Conservation (phyloP, 1,140 invertebrate species). For the Drosophila aff. region DNA sequence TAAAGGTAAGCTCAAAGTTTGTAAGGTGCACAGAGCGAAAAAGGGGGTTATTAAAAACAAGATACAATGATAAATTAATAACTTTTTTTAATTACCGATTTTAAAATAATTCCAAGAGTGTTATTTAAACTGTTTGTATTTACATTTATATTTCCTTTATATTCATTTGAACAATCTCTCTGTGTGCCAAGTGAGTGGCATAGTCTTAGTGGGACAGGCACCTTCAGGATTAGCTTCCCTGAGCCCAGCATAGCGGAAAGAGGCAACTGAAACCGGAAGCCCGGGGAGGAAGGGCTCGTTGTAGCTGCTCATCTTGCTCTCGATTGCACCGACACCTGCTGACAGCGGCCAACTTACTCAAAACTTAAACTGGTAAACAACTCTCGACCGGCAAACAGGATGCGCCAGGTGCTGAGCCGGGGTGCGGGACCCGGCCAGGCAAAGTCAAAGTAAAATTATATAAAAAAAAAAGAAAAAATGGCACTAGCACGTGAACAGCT, state of each 20-base stretch:
- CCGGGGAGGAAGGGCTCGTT: background rate
- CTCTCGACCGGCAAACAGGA: conserved; percentile 17
- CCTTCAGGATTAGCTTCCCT: conserved; percentile 3
- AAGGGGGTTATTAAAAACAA: background rate
- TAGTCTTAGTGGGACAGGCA: background rate
- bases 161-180: background rate
- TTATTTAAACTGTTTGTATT: background rate
- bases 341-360: conserved; percentile 8
- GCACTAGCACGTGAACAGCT: conserved; percentile 26
- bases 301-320: conserved; percentile 14
- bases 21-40: conserved; percentile 1
- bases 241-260: background rate
- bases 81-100: background rate
- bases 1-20: conserved; percentile 38
- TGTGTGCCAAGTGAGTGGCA: background rate
- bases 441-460: conserved; percentile 29
- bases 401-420: conserved; percentile 1
- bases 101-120: background rate
- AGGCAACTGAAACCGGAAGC: background rate
- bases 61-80: background rate
- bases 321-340: conserved; percentile 23
- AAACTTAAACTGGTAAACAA: conserved; percentile 39
- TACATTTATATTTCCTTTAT: background rate
- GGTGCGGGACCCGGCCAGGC: background rate
- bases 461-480: conserved; percentile 15